Evolutionary conservation across 2,888 invertebrate genomes (phyloP).

Genomic region (Keiferia lycopersicella): DNA sequence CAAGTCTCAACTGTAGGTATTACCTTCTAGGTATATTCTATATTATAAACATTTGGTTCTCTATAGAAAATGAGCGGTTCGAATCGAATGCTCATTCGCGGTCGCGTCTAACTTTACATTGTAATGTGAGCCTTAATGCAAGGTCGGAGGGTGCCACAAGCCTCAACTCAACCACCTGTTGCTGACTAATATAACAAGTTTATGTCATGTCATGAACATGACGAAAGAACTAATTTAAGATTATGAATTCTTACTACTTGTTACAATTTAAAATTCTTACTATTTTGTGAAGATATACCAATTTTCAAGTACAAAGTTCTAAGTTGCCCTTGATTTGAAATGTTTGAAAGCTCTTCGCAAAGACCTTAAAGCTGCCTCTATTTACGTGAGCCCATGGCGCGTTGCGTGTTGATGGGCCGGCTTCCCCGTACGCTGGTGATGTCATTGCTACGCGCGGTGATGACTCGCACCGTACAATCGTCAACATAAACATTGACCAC

Average conservation of each 20-base stretch:
- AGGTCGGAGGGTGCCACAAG: not conserved
- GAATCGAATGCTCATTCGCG: not conserved
- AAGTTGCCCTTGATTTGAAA: constrained; percentile 20
- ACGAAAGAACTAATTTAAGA: not conserved
- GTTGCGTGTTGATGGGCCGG: not conserved
- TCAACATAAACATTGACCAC: not conserved
- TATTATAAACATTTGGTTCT: too few relatives aligned
- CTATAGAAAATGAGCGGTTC: too few relatives aligned
- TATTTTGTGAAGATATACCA: too few relatives aligned
- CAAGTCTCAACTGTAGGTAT: too few relatives aligned
- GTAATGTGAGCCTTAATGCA: constrained; percentile 3
- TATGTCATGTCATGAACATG: not conserved
- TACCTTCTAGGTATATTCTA: too few relatives aligned
- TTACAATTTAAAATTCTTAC: too few relatives aligned
- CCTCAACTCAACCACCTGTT: constrained; percentile 3
- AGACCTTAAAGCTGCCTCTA: constrained; percentile 3
- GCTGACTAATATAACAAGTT: constrained; percentile 6
- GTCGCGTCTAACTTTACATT: constrained; percentile 3
- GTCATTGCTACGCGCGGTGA: constrained; percentile 13
- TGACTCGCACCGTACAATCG: constrained; percentile 4
- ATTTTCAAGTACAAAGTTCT: not conserved
- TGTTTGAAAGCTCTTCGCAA: constrained; percentile 8
- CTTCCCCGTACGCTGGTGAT: constrained; percentile 20
- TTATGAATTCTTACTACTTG: not conserved
- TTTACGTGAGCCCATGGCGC: constrained; percentile 1